These are phyloP conservation scores for Phalacrocorax carbo DNA, from an alignment of 2,113 vertebrate species.

Conservation along the genomic window DNA sequence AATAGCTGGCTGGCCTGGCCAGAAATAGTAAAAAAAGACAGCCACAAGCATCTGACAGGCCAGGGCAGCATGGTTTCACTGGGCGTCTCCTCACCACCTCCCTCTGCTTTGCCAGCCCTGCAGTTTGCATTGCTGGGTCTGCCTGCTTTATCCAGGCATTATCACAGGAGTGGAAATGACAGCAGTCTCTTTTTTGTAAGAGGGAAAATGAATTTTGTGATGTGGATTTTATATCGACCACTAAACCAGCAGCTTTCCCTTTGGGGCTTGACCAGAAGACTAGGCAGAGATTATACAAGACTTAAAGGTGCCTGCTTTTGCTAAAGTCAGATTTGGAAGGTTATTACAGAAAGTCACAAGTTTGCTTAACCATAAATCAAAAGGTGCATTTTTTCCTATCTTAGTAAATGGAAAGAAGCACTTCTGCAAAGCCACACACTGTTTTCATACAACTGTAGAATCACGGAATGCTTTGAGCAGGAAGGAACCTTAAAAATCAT, in stretches of 20 bases:
- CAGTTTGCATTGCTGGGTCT: neutral
- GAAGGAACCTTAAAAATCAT: rapidly evolving
- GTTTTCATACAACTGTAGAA: neutral
- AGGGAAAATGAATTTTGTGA: neutral
- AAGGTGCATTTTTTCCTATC: neutral
- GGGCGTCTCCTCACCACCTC: neutral
- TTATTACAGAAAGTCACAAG: neutral
- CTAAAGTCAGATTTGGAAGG: neutral
- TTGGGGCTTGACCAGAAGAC: neutral
- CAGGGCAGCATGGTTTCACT: neutral
- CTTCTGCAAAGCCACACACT: neutral
- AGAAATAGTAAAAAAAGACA: neutral
- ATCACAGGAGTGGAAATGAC: neutral
- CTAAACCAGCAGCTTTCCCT: neutral
- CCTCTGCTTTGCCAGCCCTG: neutral
- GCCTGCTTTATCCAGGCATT: neutral
- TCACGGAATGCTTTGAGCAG: neutral
- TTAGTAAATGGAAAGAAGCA: neutral
- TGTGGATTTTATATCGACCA: neutral
- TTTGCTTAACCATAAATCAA: neutral
- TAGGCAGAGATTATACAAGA: neutral
- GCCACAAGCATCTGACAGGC: neutral
- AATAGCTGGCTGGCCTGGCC: neutral
- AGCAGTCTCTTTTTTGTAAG: neutral
- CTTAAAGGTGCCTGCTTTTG: neutral